phyloP scores from a whole-genome alignment of 2,888 invertebrate species.

The Rhingia rostrata region DNA sequence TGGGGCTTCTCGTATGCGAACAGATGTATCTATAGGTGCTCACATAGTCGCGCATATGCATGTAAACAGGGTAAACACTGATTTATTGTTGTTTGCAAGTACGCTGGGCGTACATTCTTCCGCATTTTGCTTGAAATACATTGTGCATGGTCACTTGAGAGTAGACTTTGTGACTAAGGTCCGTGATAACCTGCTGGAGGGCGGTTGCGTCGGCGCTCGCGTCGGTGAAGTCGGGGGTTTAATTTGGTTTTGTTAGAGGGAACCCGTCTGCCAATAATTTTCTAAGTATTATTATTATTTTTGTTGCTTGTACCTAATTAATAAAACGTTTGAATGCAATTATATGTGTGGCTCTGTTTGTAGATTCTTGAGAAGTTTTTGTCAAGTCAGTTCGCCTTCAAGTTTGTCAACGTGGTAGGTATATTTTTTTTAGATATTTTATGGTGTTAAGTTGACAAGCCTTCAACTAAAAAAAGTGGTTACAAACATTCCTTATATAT shows the following conservation, averaged over 20 bases:
- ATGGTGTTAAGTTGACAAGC: background rate
- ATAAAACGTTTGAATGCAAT: constrained; percentile 5
- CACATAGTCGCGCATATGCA: constrained; percentile 51
- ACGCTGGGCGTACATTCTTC: constrained; percentile 69
- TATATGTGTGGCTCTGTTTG: constrained; percentile 6
- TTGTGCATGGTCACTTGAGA: constrained; percentile 9
- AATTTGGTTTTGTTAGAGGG: too few species aligned
- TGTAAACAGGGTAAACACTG: constrained; percentile 46
- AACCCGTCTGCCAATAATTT: constrained; percentile 39
- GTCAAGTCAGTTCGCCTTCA: constrained; percentile 29
- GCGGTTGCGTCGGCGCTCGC: background rate
- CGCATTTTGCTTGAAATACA: constrained; percentile 60
- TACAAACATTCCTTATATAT: too few species aligned
- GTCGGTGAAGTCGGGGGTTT: background rate
- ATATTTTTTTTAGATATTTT: background rate
- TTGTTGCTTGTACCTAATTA: constrained; percentile 27
- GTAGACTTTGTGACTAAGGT: constrained; percentile 35
- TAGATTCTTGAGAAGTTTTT: constrained; percentile 25
- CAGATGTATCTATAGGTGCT: constrained; percentile 24
- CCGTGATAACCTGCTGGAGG: background rate
- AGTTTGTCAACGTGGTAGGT: constrained; percentile 1
- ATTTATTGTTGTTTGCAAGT: constrained; percentile 72
- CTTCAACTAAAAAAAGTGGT: too few species aligned
- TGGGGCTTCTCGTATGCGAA: constrained; percentile 52
- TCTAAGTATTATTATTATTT: constrained; percentile 6